phyloP scores from a whole-genome alignment of 2,113 vertebrate species.

The Tachysurus vachellii region DNA sequence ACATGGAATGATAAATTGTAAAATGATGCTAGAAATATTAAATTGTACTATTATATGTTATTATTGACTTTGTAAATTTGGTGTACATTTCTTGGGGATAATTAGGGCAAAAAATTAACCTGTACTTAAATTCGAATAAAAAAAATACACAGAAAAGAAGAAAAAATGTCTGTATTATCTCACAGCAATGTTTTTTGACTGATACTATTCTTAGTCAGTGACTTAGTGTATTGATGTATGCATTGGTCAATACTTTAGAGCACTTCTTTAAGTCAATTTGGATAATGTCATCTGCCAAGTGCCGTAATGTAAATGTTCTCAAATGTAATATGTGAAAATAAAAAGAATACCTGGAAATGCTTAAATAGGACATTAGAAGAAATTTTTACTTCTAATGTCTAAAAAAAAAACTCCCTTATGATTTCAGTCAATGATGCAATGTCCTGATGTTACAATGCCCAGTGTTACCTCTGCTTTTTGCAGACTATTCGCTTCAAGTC shows the following conservation, averaged over 20 bases:
- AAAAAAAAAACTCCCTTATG: not conserved
- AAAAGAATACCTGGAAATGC: not conserved
- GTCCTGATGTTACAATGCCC: not conserved
- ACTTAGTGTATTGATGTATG: too few relatives aligned
- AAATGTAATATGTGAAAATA: not conserved
- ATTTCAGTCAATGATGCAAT: not conserved
- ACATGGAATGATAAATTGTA: not conserved
- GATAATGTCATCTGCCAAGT: too few relatives aligned
- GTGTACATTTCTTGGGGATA: not conserved
- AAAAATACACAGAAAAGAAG: too few relatives aligned
- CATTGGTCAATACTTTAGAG: too few relatives aligned
- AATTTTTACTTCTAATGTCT: not conserved
- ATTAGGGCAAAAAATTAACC: not conserved
- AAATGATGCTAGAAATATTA: not conserved
- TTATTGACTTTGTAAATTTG: not conserved
- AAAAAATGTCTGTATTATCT: too few relatives aligned
- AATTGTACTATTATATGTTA: not conserved
- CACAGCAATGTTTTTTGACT: too few relatives aligned
- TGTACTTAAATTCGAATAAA: not conserved
- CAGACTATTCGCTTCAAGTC: slow-evolving; percentile 97
- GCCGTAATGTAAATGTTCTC: not conserved
- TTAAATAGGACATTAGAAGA: not conserved
- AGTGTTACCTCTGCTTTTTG: slow-evolving; percentile 32
- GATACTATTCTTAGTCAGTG: too few relatives aligned
- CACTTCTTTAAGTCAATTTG: too few relatives aligned